Percentiles rank a stretch among this genome's conserved stretches.
These are phyloP conservation scores for Chanos chanos DNA, from an alignment of 2,797 vertebrate species.

Conservation along the genomic window DNA sequence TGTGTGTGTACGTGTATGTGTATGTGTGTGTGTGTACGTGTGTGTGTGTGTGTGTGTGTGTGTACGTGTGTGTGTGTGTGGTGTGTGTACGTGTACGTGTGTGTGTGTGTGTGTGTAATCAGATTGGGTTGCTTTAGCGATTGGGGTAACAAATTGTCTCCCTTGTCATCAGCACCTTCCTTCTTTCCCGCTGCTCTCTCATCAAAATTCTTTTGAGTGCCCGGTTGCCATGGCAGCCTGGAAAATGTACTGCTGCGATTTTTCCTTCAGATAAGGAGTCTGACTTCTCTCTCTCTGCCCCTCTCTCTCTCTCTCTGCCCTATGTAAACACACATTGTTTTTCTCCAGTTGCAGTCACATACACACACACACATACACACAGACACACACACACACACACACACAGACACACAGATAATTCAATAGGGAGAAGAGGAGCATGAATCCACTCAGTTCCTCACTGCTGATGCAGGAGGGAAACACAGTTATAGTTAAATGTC, in stretches of 20 bases:
- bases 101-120: conserved; percentile 52
- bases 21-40: not conserved
- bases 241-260: conserved; percentile 63
- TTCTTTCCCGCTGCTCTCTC: conserved; percentile 67
- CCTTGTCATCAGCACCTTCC: conserved; percentile 67
- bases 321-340: too few relatives aligned
- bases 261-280: conserved; percentile 43
- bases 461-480: too few relatives aligned
- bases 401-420: too few relatives aligned
- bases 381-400: too few relatives aligned
- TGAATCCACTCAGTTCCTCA: too few relatives aligned
- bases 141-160: conserved; percentile 70
- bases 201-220: conserved; percentile 76
- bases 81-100: conserved; percentile 1
- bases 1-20: not conserved
- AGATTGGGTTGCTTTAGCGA: conserved; percentile 59
- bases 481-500: too few relatives aligned
- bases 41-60: not conserved
- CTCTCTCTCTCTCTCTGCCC: conserved; percentile 46
- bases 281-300: conserved; percentile 25
- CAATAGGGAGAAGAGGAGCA: too few relatives aligned
- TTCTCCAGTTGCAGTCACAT: too few relatives aligned
- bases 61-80: not conserved
- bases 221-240: conserved; percentile 77
- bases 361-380: too few relatives aligned